Percentiles rank a stretch among this genome's conserved stretches.
phyloP scores from a whole-genome alignment of 37 sponge, comb jelly and placozoan species.

The Oopsacas minuta region DNA sequence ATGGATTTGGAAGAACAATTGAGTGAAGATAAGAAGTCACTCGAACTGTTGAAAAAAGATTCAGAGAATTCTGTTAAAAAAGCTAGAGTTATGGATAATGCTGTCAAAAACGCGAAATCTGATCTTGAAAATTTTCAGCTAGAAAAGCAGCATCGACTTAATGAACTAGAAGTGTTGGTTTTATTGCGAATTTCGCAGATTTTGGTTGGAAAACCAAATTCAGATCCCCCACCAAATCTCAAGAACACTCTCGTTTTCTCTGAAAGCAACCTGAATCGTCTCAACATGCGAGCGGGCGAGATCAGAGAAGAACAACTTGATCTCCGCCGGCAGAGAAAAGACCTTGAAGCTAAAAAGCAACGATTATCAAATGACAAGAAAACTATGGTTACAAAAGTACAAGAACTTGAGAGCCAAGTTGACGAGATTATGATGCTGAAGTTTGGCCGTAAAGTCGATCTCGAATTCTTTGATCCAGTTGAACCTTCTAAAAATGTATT shows the following conservation, averaged over 20 bases:
- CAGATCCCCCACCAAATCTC: constrained; percentile 38
- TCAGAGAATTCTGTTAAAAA: constrained; percentile 78
- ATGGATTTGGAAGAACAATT: constrained; percentile 75
- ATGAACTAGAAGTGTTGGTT: constrained; percentile 84
- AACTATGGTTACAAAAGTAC: constrained; percentile 26
- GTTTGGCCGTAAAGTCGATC: constrained; percentile 85
- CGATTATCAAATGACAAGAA: constrained; percentile 66
- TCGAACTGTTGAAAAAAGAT: constrained; percentile 66
- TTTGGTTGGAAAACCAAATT: constrained; percentile 21
- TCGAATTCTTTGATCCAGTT: constrained; percentile 67
- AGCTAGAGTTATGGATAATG: constrained; percentile 66
- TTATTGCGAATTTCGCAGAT: constrained; percentile 75
- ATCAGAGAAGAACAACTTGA: constrained; percentile 30
- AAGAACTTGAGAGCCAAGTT: constrained; percentile 41
- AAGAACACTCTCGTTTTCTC: constrained; percentile 17
- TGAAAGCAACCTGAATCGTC: neutral
- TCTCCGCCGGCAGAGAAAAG: neutral
- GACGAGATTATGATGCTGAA: constrained; percentile 82
- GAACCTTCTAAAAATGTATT: constrained; percentile 49
- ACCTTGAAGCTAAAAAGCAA: neutral
- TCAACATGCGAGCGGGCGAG: constrained; percentile 26
- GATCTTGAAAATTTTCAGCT: constrained; percentile 77
- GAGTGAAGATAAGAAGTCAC: constrained; percentile 65
- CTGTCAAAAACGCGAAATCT: constrained; percentile 64
- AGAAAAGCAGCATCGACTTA: constrained; percentile 89